phyloP scores from a whole-genome alignment of 2,797 vertebrate genomes.

The Typhlichthys subterraneus region DNA sequence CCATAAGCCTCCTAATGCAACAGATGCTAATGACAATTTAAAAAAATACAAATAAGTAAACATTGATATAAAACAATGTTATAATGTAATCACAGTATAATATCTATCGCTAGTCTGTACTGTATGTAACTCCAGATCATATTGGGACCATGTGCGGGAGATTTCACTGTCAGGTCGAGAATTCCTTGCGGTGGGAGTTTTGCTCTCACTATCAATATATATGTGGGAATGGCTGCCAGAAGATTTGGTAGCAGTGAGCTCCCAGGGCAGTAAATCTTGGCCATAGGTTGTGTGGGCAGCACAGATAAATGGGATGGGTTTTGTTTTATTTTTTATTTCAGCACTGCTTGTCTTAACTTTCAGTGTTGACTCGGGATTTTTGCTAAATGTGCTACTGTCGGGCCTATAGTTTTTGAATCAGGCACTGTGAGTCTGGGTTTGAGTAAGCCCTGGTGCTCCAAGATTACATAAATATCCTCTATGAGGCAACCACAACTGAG shows the following conservation, averaged over 20 bases:
- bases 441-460: conserved; percentile 66
- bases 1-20: conserved; percentile 63
- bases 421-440: conserved; percentile 59
- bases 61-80: conserved; percentile 61
- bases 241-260: conserved; percentile 74
- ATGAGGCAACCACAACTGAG: conserved; percentile 58
- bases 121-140: conserved; percentile 21
- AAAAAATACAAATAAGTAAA: conserved; percentile 25
- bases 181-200: conserved; percentile 63
- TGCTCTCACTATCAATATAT: conserved; percentile 72
- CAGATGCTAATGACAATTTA: conserved; percentile 42
- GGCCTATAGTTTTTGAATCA: conserved; percentile 65
- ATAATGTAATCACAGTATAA: conserved; percentile 48
- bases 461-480: conserved; percentile 75
- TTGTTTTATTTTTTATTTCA: conserved; percentile 80
- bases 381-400: conserved; percentile 72
- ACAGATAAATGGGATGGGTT: conserved; percentile 76
- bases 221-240: conserved; percentile 60
- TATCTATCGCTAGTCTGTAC: conserved; percentile 20
- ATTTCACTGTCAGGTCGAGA: conserved; percentile 38
- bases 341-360: conserved; percentile 77
- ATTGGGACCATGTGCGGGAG: conserved; percentile 46
- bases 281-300: conserved; percentile 77
- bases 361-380: conserved; percentile 69
- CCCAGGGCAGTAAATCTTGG: conserved; percentile 74